These are phyloP conservation scores for Zoanthus solanderi DNA, from an alignment of 92 coral and sea anemone genomes.

Conservation along the genomic window DNA sequence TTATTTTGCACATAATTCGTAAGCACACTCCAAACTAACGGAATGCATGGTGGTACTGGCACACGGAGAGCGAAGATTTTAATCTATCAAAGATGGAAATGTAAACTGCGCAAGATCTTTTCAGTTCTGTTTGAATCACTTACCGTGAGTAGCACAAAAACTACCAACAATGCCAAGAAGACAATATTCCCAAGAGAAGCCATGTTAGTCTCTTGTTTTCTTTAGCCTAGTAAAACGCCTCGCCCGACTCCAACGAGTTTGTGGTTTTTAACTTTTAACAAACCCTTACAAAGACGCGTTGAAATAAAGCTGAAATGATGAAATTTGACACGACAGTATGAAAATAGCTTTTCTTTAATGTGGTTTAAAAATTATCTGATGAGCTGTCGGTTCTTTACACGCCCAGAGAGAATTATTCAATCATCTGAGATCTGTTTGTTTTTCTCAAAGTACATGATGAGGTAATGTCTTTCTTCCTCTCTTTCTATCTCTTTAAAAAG, in stretches of 20 bases:
- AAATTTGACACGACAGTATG: constrained; percentile 20
- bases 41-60: too few species aligned
- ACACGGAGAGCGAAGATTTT: constrained; percentile 13
- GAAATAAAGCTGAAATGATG: constrained; percentile 23
- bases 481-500: constrained; percentile 17
- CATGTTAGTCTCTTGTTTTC: constrained; percentile 26
- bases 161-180: background rate
- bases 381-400: constrained; percentile 41
- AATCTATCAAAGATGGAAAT: constrained; percentile 17
- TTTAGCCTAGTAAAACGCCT: background rate
- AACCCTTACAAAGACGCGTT: constrained; percentile 43
- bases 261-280: background rate
- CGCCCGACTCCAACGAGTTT: constrained; percentile 12
- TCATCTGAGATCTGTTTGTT: constrained; percentile 6
- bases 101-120: background rate
- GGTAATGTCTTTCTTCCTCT: background rate
- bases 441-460: background rate
- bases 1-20: too few species aligned
- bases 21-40: background rate
- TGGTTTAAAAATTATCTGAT: constrained; percentile 36
- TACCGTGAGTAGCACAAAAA: constrained; percentile 18
- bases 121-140: background rate
- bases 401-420: constrained; percentile 31
- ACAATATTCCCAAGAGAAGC: constrained; percentile 18
- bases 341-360: constrained; percentile 25